Base-by-base conservation (phyloP, 2,888 invertebrate species). In the Pollenia griseotomentosa region DNA sequence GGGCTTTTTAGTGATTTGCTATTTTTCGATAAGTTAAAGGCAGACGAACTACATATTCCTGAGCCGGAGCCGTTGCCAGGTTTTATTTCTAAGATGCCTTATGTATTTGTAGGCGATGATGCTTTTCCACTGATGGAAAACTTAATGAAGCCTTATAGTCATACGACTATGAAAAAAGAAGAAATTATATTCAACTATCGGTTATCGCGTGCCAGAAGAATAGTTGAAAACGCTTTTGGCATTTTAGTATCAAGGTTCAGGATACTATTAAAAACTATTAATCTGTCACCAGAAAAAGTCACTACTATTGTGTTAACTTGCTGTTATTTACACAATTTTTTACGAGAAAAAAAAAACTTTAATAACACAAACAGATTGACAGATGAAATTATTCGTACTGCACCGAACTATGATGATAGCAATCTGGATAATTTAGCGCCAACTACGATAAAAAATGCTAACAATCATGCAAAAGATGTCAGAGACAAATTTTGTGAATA, bases 211-310 rank as follows among this genome's bases (percentile, higher is more conserved):
- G 83, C 85, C 16, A 81, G 89, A 55, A 75, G 81, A 46, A 66
- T 83, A 19, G 79, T 88, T n/a, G 88, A 89, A 85, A 86, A 85
- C 63, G 83, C 66, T 5, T 89, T 89, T 42, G 88, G 88, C 2
- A 90, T 91, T 40, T 79, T 90, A 66, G 86, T 88, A 55, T 74
- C 83, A 10, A 83, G 90, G 71, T 91, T 91, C 87, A 59, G 90
- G 81, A 88, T 90, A 68, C 88, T 91, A 9, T 86, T 87, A 55
- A 89, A 81, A 73, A 68, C 85, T 48, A 90, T 90, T 33, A 86
- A 89, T 68, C 68, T 90, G 48, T 16, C 46, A n/a, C 85, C 87
- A 19, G 68, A 80, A 23, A 86, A 83, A 78, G 68, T 48, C 19
- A 80, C 73, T 79, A 57, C 59, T 68, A 48, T 86, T 44, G 73